These are phyloP conservation scores for Ditula angustiorana DNA, from an alignment of 2,888 invertebrate genomes.

Conservation along the genomic window DNA sequence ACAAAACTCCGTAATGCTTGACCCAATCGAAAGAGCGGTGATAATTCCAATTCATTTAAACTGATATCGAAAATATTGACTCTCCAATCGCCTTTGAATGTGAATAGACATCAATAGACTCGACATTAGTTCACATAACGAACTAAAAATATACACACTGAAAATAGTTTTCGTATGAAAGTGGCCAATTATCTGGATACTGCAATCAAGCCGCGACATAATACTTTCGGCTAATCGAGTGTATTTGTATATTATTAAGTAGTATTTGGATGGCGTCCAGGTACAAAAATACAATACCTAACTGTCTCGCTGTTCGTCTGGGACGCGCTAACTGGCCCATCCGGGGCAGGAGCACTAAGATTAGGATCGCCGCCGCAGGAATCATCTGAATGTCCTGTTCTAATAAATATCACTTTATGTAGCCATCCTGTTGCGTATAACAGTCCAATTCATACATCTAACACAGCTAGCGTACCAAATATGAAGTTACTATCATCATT, in stretches of 20 bases:
- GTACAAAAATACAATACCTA: slow-evolving; percentile 82
- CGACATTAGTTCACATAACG: not conserved
- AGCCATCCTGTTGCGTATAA: no score
- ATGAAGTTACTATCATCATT: no score
- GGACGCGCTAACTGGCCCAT: slow-evolving; percentile 56
- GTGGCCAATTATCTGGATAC: slow-evolving; percentile 18
- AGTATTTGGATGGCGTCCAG: slow-evolving; percentile 78
- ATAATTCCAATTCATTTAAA: not conserved
- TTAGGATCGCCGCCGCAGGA: slow-evolving; percentile 19
- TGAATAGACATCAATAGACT: slow-evolving; percentile 1
- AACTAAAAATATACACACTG: slow-evolving; percentile 23
- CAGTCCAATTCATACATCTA: no score
- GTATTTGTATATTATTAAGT: slow-evolving; percentile 37
- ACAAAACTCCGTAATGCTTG: no score
- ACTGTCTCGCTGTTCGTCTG: slow-evolving; percentile 72
- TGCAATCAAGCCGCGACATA: slow-evolving; percentile 5
- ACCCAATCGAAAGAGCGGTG: not conserved
- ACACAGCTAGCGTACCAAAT: no score
- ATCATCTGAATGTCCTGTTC: slow-evolving; percentile 31
- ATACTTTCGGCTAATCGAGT: slow-evolving; percentile 29
- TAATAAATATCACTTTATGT: slow-evolving; percentile 24
- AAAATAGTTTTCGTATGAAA: slow-evolving; percentile 16
- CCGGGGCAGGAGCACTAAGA: slow-evolving; percentile 41
- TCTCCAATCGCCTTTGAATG: not conserved
- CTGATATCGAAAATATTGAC: not conserved